These are phyloP conservation scores for Dryas iulia DNA, from an alignment of 1,140 invertebrate genomes.

Conservation along the genomic window DNA sequence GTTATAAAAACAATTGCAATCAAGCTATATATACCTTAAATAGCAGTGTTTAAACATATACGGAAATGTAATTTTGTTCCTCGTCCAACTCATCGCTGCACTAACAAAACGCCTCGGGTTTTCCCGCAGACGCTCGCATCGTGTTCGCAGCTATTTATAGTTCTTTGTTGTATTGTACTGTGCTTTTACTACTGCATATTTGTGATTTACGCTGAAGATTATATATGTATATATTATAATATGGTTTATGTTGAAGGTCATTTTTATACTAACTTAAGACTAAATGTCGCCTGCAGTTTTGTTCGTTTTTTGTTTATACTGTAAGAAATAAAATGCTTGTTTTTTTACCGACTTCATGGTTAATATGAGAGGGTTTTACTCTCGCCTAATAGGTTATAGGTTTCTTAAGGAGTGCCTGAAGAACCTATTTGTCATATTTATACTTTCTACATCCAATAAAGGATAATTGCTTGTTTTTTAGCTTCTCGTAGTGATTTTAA, in stretches of 20 bases:
- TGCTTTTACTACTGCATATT: background rate
- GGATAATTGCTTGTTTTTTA: too few relatives aligned
- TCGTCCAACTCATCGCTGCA: background rate
- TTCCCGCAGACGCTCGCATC: background rate
- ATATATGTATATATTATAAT: too few relatives aligned
- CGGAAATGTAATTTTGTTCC: background rate
- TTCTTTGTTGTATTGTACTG: constrained; percentile 2
- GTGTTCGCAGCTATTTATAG: constrained; percentile 4
- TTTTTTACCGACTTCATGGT: too few relatives aligned
- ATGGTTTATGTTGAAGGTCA: constrained; percentile 7
- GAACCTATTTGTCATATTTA: too few relatives aligned
- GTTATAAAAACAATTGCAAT: too few relatives aligned
- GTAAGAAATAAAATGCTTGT: too few relatives aligned
- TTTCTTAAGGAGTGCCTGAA: too few relatives aligned
- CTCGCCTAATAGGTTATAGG: too few relatives aligned
- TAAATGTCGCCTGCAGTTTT: background rate
- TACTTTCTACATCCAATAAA: too few relatives aligned
- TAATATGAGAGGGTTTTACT: too few relatives aligned
- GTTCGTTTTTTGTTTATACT: background rate
- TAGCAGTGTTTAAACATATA: background rate
- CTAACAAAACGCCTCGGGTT: background rate
- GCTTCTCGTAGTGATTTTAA: too few relatives aligned
- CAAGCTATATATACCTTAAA: too few relatives aligned
- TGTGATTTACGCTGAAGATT: background rate
- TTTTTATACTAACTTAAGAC: background rate